Evolutionary conservation across 1,140 invertebrate genomes (phyloP).

Genomic region (Aricia agestis): DNA sequence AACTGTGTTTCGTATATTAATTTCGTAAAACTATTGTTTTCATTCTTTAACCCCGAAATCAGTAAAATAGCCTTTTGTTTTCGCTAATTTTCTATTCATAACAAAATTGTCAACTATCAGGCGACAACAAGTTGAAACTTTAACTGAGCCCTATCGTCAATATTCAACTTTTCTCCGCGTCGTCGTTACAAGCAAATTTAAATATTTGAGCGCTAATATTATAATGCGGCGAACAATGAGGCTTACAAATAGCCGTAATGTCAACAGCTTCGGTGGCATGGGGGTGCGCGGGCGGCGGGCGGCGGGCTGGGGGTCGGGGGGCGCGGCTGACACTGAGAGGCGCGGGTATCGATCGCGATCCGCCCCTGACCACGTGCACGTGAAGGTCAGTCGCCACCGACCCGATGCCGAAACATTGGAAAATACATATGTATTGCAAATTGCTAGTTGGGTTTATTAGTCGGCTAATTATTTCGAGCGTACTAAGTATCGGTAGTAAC

Average conservation of each 20-base stretch:
- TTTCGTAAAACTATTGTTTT: no score
- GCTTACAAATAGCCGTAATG: conserved; percentile 27
- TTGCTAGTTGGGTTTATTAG: no score
- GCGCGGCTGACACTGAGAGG: conserved; percentile 24
- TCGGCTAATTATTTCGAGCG: no score
- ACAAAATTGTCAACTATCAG: neutral
- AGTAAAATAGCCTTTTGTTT: no score
- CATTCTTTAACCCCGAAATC: no score
- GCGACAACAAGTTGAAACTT: neutral
- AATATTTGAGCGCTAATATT: neutral
- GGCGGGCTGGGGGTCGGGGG: conserved; percentile 15
- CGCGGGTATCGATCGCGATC: conserved; percentile 28
- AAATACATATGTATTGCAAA: no score
- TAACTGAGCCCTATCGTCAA: neutral
- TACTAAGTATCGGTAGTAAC: no score
- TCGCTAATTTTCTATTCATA: neutral
- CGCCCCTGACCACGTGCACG: conserved; percentile 22
- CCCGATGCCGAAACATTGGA: neutral
- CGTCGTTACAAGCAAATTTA: neutral
- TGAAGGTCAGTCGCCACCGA: conserved; percentile 21
- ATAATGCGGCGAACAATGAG: conserved; percentile 15
- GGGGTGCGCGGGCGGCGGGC: conserved; percentile 14
- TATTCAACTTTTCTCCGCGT: neutral
- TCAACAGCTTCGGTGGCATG: conserved; percentile 27
- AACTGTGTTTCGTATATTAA: no score